These are phyloP conservation scores for Arrhamphus sclerolepis DNA, from an alignment of 2,797 vertebrate species.

Conservation along the genomic window DNA sequence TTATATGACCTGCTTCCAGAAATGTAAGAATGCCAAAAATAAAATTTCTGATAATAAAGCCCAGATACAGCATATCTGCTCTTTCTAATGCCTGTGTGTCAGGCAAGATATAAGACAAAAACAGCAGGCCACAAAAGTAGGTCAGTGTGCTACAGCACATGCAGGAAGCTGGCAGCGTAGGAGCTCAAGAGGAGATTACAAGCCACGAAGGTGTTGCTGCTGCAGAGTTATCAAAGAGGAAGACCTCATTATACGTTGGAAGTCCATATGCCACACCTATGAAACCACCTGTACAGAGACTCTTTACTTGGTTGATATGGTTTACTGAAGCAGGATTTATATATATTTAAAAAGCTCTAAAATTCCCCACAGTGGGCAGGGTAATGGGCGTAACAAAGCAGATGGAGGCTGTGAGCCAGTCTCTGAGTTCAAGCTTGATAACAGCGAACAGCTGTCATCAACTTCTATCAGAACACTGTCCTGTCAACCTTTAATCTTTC, in stretches of 20 bases:
- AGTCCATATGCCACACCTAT: constrained; percentile 1
- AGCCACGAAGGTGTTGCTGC: neutral
- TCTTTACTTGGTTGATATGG: too few relatives aligned
- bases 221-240: constrained; percentile 12
- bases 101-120: constrained; percentile 27
- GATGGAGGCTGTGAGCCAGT: constrained; percentile 21
- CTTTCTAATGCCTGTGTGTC: constrained; percentile 20
- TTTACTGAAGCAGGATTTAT: neutral
- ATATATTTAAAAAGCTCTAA: neutral
- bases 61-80: neutral
- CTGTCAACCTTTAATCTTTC: too few relatives aligned
- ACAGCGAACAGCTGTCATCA: constrained; percentile 2
- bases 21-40: constrained; percentile 1
- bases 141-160: constrained; percentile 63
- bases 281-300: constrained; percentile 14
- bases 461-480: neutral
- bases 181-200: constrained; percentile 39
- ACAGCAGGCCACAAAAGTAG: constrained; percentile 55
- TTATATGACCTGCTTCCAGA: constrained; percentile 22
- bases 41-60: constrained; percentile 6
- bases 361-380: neutral
- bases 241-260: constrained; percentile 11
- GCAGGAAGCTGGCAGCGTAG: constrained; percentile 36
- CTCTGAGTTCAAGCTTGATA: constrained; percentile 2
- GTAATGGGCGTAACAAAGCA: neutral